Evolutionary conservation across 2,888 invertebrate genomes (phyloP).

Genomic region (Acholoe squamosa): DNA sequence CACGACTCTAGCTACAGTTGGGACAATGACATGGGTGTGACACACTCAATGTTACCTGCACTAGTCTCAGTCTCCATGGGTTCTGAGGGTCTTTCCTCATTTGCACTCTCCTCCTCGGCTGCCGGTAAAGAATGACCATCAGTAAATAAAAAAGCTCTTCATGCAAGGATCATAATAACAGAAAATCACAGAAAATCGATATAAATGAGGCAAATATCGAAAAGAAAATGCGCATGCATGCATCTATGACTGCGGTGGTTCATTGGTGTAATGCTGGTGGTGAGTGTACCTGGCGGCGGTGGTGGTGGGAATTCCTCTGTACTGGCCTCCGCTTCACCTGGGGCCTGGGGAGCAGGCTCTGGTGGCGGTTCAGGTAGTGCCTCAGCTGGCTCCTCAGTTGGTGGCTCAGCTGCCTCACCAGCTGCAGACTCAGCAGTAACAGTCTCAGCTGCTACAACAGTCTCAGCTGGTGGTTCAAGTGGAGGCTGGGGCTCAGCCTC

Average conservation of each 20-base stretch:
- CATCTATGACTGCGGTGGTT: neutral
- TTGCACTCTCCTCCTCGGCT: constrained; percentile 20
- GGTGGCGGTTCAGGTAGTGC: neutral
- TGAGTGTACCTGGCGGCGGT: constrained; percentile 28
- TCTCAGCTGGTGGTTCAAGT: neutral
- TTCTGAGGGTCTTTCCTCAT: constrained; percentile 7
- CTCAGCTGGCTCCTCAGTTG: neutral
- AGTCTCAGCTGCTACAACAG: neutral
- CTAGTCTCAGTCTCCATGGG: neutral
- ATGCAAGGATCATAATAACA: neutral
- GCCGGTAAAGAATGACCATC: constrained; percentile 23
- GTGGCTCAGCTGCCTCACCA: neutral
- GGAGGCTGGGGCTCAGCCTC: neutral
- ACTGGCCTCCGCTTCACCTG: neutral
- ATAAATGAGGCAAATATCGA: constrained; percentile 1
- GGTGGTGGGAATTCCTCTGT: neutral
- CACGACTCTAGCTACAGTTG: constrained; percentile 18
- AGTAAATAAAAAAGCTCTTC: neutral
- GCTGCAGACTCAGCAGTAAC: neutral
- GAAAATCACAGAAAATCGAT: constrained; percentile 24
- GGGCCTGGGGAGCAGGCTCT: neutral
- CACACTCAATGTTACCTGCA: constrained; percentile 1
- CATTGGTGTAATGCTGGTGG: neutral
- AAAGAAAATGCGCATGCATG: neutral
- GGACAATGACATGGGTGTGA: neutral